Percentiles rank a stretch among this genome's conserved stretches.
Evolutionary conservation across 1,140 invertebrate genomes (phyloP).

Genomic region (Diprion similis): DNA sequence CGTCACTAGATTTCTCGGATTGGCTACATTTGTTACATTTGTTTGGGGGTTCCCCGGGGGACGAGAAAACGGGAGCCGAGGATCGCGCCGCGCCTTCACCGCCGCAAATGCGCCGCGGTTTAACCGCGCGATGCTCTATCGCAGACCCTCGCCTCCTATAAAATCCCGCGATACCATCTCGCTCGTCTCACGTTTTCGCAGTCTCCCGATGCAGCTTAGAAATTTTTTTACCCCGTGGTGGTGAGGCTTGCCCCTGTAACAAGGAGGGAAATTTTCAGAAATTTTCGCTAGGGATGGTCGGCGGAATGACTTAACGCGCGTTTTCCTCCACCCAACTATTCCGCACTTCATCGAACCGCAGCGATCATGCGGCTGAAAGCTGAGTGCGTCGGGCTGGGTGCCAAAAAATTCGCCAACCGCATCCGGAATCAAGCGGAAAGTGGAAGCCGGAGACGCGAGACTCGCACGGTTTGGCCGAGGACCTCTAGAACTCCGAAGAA

Average conservation of each 20-base stretch:
- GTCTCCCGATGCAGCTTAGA: not conserved
- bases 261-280: too few species aligned
- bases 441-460: not conserved
- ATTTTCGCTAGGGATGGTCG: too few species aligned
- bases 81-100: not conserved
- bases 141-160: not conserved
- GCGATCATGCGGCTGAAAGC: not conserved
- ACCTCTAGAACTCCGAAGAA: not conserved
- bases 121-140: not conserved
- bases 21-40: conserved; percentile 11
- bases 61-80: not conserved
- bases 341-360: not conserved
- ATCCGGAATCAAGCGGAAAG: not conserved
- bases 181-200: not conserved
- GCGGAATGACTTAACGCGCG: not conserved
- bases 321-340: not conserved
- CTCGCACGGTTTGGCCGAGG: not conserved
- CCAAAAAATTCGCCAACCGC: not conserved
- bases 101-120: not conserved
- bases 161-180: not conserved
- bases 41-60: not conserved
- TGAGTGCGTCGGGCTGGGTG: not conserved
- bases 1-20: conserved; percentile 9
- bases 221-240: too few species aligned
- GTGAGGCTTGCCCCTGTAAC: too few species aligned